Conservation (phyloP, 2,113 vertebrate species). For the Tupaia tana region DNA sequence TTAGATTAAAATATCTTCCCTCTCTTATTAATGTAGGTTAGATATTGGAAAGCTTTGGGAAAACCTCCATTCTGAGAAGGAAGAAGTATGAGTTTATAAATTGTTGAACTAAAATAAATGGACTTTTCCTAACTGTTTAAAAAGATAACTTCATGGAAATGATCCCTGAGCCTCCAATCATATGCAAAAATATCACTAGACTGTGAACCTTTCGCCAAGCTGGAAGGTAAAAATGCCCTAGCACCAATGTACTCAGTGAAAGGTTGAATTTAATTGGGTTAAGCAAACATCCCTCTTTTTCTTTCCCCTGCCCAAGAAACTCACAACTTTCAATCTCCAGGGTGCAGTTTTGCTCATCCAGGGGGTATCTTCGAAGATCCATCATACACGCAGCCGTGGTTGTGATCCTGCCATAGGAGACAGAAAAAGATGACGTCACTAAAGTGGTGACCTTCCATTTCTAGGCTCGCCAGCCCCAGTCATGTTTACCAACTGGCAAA, state of each 20-base stretch:
- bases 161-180: background rate
- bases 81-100: conserved; percentile 13
- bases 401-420: conserved; percentile 90
- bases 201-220: conserved; percentile 34
- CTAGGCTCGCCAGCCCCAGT: background rate
- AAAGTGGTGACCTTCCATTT: background rate
- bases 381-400: conserved; percentile 98
- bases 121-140: background rate
- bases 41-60: background rate
- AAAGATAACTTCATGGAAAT: conserved; percentile 22
- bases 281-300: conserved; percentile 49
- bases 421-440: background rate
- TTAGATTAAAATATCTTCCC: background rate
- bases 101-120: conserved; percentile 7
- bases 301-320: conserved; percentile 80
- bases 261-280: background rate
- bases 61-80: background rate
- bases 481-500: background rate
- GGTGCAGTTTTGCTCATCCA: conserved; percentile 97
- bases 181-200: conserved; percentile 1
- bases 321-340: conserved; percentile 97
- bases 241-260: background rate
- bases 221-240: background rate
- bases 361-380: conserved; percentile 95
- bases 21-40: conserved; percentile 6